phyloP scores from a whole-genome alignment of 2,797 vertebrate species.

The Sebastolobus altivelis region DNA sequence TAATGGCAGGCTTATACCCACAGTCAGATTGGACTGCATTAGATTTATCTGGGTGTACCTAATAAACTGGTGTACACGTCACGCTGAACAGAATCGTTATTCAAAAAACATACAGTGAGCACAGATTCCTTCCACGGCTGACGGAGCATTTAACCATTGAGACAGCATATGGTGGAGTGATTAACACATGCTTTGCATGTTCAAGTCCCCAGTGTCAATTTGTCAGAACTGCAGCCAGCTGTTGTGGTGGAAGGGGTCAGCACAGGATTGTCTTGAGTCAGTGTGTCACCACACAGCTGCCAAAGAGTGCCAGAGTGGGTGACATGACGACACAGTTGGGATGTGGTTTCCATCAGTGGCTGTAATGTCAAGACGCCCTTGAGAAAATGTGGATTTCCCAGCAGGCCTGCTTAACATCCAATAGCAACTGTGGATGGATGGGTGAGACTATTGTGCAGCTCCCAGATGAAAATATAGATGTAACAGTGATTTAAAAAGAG shows the following conservation, averaged over 20 bases:
- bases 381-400: constrained; percentile 22
- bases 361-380: constrained; percentile 32
- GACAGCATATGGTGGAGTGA: constrained; percentile 38
- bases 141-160: constrained; percentile 17
- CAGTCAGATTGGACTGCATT: not conserved
- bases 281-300: constrained; percentile 62
- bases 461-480: not conserved
- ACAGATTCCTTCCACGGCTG: not conserved
- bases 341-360: constrained; percentile 23
- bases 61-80: not conserved
- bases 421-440: not conserved
- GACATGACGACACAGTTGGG: constrained; percentile 14
- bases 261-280: constrained; percentile 32
- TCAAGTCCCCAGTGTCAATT: constrained; percentile 42
- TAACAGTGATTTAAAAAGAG: not conserved
- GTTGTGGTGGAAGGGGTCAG: constrained; percentile 53
- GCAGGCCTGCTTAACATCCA: not conserved
- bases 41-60: not conserved
- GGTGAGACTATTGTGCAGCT: not conserved
- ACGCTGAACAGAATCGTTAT: not conserved
- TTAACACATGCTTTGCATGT: constrained; percentile 51
- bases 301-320: constrained; percentile 11
- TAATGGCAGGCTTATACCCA: not conserved
- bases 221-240: constrained; percentile 62
- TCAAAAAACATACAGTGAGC: not conserved